Percentiles rank a stretch among this genome's conserved stretches.
phyloP scores from a whole-genome alignment of 2,888 invertebrate genomes.

The Drosophila koepferae region DNA sequence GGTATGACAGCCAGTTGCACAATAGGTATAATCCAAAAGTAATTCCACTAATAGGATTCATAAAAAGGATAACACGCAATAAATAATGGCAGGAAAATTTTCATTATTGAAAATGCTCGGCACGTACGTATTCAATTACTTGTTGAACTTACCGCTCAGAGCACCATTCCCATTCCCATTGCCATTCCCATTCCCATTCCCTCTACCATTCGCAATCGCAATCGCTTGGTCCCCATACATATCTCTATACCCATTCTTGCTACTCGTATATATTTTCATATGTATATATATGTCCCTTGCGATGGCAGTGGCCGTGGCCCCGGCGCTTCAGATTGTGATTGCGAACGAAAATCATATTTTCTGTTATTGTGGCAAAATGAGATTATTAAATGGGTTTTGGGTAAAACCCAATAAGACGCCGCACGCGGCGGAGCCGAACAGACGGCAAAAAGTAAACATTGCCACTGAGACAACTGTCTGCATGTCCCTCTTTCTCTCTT shows the following conservation, averaged over 20 bases:
- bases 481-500: not conserved
- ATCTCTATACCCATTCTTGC: constrained; percentile 10
- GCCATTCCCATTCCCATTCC: not conserved
- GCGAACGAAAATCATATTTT: constrained; percentile 77
- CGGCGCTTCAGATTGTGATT: constrained; percentile 60
- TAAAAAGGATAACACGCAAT: constrained; percentile 81
- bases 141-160: constrained; percentile 79
- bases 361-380: constrained; percentile 82
- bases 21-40: constrained; percentile 60
- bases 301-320: constrained; percentile 45
- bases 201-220: constrained; percentile 10
- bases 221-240: constrained; percentile 19
- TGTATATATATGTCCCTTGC: constrained; percentile 19
- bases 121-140: constrained; percentile 84
- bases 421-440: constrained; percentile 49
- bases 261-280: constrained; percentile 2
- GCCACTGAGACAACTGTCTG: constrained; percentile 73
- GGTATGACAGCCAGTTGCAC: constrained; percentile 18
- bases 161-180: constrained; percentile 29
- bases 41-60: constrained; percentile 81
- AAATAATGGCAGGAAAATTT: constrained; percentile 69
- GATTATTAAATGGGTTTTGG: constrained; percentile 81
- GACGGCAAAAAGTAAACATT: constrained; percentile 73
- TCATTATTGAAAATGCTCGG: constrained; percentile 77
- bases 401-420: constrained; percentile 76